phyloP scores from a whole-genome alignment of 2,888 invertebrate species.

The Tachystola acroxantha region DNA sequence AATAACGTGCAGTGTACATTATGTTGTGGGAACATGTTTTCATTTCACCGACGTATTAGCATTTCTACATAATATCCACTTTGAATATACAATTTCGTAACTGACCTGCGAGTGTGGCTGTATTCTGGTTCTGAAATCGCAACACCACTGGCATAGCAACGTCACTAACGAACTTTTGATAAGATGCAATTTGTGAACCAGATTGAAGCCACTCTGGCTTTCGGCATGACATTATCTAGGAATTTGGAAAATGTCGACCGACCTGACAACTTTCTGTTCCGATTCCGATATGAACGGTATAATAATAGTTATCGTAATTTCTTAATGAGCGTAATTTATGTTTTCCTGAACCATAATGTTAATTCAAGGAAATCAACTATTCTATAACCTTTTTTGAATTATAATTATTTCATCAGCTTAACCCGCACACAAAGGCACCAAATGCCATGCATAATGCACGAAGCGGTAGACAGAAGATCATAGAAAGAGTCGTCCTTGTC shows the following conservation, averaged over 20 bases:
- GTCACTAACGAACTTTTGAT: too few relatives aligned
- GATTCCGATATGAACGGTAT: too few relatives aligned
- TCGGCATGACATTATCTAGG: too few relatives aligned
- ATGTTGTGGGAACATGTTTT: conserved; percentile 12
- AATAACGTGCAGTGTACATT: conserved; percentile 2
- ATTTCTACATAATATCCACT: neutral
- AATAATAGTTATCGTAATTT: neutral
- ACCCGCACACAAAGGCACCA: conserved; percentile 56
- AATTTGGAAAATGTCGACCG: too few relatives aligned
- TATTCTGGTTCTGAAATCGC: too few relatives aligned
- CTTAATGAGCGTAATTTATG: neutral
- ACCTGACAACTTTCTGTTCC: too few relatives aligned
- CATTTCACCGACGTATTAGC: neutral
- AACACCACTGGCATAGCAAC: too few relatives aligned
- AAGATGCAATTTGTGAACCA: too few relatives aligned
- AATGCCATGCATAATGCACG: conserved; percentile 69
- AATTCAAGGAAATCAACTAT: conserved; percentile 68
- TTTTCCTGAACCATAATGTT: conserved; percentile 39
- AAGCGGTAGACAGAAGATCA: conserved; percentile 59
- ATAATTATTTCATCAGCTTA: conserved; percentile 62
- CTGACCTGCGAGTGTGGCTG: too few relatives aligned
- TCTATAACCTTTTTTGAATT: conserved; percentile 61
- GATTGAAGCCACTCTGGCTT: too few relatives aligned
- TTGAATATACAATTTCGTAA: too few relatives aligned
- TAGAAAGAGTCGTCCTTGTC: conserved; percentile 76